Conservation (phyloP, 2,888 invertebrate genomes). For the Pristionchus entomophagus region DNA sequence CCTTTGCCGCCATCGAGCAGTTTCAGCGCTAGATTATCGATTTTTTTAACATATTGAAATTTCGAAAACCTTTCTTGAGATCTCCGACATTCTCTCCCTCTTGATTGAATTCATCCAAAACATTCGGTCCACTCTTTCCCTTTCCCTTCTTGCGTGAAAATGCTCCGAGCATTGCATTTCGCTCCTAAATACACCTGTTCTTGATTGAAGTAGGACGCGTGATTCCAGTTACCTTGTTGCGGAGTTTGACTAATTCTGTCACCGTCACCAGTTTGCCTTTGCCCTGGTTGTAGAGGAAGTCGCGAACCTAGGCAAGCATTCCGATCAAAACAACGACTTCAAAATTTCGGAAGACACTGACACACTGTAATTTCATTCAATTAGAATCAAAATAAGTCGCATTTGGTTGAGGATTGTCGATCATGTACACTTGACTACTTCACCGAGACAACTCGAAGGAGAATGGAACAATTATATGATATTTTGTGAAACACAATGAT, state of each 20-base stretch:
- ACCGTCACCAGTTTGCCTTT: constrained; percentile 92
- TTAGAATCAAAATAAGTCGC: no score
- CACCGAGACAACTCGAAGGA: no score
- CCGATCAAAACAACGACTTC: no score
- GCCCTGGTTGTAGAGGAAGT: constrained; percentile 93
- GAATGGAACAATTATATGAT: no score
- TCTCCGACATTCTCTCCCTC: constrained; percentile 64
- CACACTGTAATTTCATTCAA: no score
- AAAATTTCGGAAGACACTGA: no score
- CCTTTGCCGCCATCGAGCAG: constrained; percentile 71
- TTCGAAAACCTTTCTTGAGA: constrained; percentile 57
- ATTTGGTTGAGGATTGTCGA: no score
- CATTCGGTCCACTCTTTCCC: constrained; percentile 68
- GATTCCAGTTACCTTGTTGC: constrained; percentile 77
- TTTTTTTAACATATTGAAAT: not conserved
- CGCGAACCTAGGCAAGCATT: constrained; percentile 84
- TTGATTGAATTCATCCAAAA: constrained; percentile 67
- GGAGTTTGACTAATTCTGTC: constrained; percentile 87
- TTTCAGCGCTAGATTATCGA: constrained; percentile 68
- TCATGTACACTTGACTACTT: no score
- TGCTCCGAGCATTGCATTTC: constrained; percentile 77
- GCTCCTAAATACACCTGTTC: constrained; percentile 79
- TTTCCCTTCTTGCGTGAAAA: constrained; percentile 72
- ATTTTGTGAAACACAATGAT: no score
- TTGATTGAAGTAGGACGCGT: no score